Evolutionary conservation across 2,888 invertebrate genomes (phyloP), one percentile per base, ranked within the genome.

Genomic region (Noctua pronuba): DNA sequence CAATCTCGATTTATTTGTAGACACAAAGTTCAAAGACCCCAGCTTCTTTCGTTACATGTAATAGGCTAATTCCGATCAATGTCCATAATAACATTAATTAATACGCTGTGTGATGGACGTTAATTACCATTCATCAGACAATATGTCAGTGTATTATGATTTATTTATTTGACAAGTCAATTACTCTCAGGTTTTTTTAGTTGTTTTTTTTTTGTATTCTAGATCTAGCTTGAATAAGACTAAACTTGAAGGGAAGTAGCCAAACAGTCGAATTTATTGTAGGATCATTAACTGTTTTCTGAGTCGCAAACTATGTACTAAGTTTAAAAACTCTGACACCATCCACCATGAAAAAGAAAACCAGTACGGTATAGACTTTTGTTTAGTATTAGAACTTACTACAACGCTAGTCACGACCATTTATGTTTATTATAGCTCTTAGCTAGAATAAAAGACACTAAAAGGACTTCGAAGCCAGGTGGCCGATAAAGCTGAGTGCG

Each of bases 11-110:
- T 65, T 65, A 3, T 55, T 65, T 76, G 38, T 28, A 68, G 21
- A 67, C 10, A 65, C 24, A 46, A 41, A 77, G 77, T 77, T 77
- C 70, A 62, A 69, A 69, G 18, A 77, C 77, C 60, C 41, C 44
- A 13, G n/a, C 58, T 38, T 16, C 46, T 21, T 68, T 41, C 16
- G 31, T 46, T 66, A 46, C 68, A 35, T n/a, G 31, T 69, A 41
- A 75, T 28, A 67, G 21, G 60, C 49, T 69, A 69, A 69, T 77
- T 70, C 31, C n/a, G 16, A 46, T 60, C 38, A 67, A 49, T 52
- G 77, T 70, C 52, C 52, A 52, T 44, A 64, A 44, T 71, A 41
- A 62, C 77, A 77, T 11, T 18, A 35, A 77, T 77, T 52, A 60
- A 62, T 69, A 62, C 60, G 60, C 52, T 35, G 35, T 46, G 38